These are phyloP conservation scores for Amaurobius ferox DNA, from an alignment of 2,888 invertebrate species.

Conservation along the genomic window DNA sequence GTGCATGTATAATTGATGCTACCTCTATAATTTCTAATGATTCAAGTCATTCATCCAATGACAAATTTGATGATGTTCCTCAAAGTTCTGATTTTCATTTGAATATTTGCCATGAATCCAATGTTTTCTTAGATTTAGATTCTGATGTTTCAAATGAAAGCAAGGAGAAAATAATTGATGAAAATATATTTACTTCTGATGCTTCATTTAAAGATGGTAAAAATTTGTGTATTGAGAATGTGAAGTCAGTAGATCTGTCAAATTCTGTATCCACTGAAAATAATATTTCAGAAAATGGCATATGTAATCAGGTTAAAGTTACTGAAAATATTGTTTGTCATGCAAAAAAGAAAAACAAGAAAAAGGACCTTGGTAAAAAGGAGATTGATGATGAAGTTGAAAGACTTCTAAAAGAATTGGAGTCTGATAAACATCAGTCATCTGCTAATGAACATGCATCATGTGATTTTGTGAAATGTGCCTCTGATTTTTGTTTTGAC, in stretches of 20 bases:
- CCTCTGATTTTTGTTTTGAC: neutral
- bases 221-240: too few relatives aligned
- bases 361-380: neutral
- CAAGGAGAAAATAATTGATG: too few relatives aligned
- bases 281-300: neutral
- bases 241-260: too few relatives aligned
- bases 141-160: too few relatives aligned
- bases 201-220: too few relatives aligned
- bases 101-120: neutral
- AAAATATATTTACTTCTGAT: too few relatives aligned
- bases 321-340: neutral
- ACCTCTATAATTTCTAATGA: neutral
- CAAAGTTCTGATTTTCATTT: neutral
- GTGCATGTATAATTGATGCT: neutral
- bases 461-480: neutral
- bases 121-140: neutral
- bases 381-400: slow-evolving; percentile 87
- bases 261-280: neutral
- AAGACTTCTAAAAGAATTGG: slow-evolving; percentile 89
- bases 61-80: neutral
- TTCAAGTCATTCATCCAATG: neutral
- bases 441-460: slow-evolving; percentile 80
- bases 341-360: slow-evolving; percentile 13
- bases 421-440: too few relatives aligned
- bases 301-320: neutral